Conservation (phyloP, 2,797 vertebrate species). For the Eidolon dupreanum region DNA sequence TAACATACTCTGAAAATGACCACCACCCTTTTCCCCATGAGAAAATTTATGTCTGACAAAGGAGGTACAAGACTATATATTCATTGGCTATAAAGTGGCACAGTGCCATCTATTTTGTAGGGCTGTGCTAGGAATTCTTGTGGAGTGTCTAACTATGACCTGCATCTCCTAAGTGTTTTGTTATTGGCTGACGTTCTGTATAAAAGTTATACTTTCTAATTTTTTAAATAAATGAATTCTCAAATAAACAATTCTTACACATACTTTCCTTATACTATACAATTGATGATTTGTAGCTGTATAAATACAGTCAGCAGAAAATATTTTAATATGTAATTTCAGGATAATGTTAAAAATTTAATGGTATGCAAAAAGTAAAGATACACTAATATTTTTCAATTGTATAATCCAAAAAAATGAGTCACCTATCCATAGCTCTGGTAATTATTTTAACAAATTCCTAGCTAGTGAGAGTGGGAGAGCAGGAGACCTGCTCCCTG, state of each 20-base stretch:
- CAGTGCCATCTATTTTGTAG: too few relatives aligned
- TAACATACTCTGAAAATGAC: background rate
- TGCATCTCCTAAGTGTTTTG: background rate
- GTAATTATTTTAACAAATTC: background rate
- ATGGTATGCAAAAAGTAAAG: background rate
- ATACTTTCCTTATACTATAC: background rate
- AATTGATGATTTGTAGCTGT: background rate
- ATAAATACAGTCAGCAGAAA: background rate
- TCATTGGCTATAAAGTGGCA: background rate
- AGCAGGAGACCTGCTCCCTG: background rate
- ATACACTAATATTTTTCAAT: background rate
- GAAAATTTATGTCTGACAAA: too few relatives aligned
- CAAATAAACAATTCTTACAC: background rate
- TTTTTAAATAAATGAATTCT: background rate
- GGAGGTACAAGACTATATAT: accelerated
- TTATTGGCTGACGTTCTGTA: background rate
- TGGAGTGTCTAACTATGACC: background rate
- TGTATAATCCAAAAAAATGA: background rate
- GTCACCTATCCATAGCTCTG: background rate
- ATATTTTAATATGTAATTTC: background rate
- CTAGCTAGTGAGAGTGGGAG: background rate
- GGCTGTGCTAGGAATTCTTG: too few relatives aligned
- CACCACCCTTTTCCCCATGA: too few relatives aligned
- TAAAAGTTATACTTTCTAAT: background rate
- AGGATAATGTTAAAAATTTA: background rate